Percentiles rank a stretch among this genome's conserved stretches.
These are phyloP conservation scores for Plagodis pulveraria DNA, from an alignment of 2,888 invertebrate genomes.

Conservation along the genomic window DNA sequence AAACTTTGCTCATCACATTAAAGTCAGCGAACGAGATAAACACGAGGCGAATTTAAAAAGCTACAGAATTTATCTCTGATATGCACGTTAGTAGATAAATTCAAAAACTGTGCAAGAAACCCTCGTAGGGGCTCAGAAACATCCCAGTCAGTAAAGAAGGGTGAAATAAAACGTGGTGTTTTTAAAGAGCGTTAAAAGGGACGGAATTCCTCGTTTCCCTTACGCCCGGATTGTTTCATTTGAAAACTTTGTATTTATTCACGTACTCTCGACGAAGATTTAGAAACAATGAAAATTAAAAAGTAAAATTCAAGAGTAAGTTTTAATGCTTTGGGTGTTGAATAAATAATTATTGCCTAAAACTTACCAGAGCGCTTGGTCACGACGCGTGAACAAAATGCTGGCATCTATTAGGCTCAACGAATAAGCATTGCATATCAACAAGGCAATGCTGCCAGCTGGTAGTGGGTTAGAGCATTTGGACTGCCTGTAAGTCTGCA, in stretches of 20 bases:
- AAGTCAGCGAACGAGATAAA: conserved; percentile 1
- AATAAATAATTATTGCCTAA: no score
- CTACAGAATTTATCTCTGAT: neutral
- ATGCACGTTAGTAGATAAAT: conserved; percentile 15
- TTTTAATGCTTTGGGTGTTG: neutral
- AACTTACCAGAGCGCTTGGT: no score
- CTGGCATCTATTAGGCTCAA: no score
- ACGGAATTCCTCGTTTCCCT: conserved; percentile 26
- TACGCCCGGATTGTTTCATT: conserved; percentile 26
- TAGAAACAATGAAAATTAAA: conserved; percentile 19
- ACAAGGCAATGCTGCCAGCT: no score
- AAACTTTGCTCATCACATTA: conserved; percentile 38
- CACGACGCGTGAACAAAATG: no score
- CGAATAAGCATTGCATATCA: no score
- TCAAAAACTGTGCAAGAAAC: conserved; percentile 22
- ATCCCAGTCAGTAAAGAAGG: conserved; percentile 21
- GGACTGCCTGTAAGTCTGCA: no score
- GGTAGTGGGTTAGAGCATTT: no score
- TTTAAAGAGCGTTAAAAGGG: conserved; percentile 30
- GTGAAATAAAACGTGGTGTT: conserved; percentile 26
- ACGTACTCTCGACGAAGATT: conserved; percentile 18
- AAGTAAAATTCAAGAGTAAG: conserved; percentile 16
- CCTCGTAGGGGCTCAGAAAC: conserved; percentile 33
- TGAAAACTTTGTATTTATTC: conserved; percentile 33
- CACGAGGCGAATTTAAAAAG: conserved; percentile 2